Base-by-base conservation (phyloP, 2,888 invertebrate species). In the Dusona sp. region DNA sequence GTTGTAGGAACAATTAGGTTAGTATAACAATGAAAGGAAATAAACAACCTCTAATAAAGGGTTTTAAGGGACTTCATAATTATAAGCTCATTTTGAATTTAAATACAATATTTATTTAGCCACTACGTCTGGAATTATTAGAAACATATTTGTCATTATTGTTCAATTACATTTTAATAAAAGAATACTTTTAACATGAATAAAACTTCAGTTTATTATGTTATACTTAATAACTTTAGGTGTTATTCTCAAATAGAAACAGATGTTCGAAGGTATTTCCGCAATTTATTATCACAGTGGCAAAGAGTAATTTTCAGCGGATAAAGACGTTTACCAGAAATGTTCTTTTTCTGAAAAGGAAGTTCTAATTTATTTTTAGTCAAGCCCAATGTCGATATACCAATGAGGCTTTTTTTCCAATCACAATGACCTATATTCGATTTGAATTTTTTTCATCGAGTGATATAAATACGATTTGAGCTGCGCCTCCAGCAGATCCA, bases 391-490 rank as follows among this genome's bases (percentile, higher is more conserved):
- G 36, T 61, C n/a, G n/a, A 73, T 54, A n/a, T 19, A 16, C 16
- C 22, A 42, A 33, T 16, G 6, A 7, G 8, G 22, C 16, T 36
- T 25, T 38, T 25, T 79, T 68, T 42, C 11, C 65, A 57, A 77
- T 67, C 29, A 75, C 7, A 2, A 45, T 48, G 38, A 78, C 67
- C 78, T 9, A 78, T 11, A 42, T 77, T 65, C 22, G 13, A 48
- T 19, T 67, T 29, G 16, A 9, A 11, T 67, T 48, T 45, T 29
- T 22, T 11, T 29, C 61, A 29, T 29, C 29, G 29, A 38, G 0
- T 9, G 33, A 57, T 22, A 61, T 45, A 70, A 79, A 79, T 25
- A 57, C 57, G 33, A 61, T 64, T 51, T 73, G 22, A 65, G 33
- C 48, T 51, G 25, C 29, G 68, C 51, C 42, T 3, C 29, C 51